Evolutionary conservation across 2,888 invertebrate species (phyloP).

Genomic region (Harpalus rufipes): DNA sequence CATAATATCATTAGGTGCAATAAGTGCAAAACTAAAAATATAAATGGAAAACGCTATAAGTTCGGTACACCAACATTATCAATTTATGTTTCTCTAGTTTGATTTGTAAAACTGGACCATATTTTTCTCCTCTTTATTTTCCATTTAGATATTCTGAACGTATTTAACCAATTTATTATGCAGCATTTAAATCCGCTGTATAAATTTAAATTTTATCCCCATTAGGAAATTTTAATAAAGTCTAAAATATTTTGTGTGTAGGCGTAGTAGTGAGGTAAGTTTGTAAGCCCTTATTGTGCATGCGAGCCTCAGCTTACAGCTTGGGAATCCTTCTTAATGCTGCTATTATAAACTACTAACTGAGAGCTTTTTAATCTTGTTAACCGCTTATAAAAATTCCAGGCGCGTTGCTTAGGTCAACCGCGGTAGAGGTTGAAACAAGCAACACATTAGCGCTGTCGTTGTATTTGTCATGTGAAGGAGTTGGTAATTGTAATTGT

Average conservation of each 20-base stretch:
- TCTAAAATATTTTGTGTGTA: conserved; percentile 31
- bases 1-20: too few species aligned
- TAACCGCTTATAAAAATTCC: conserved; percentile 72
- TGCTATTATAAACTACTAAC: conserved; percentile 73
- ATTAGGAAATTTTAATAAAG: conserved; percentile 41
- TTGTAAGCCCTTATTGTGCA: conserved; percentile 39
- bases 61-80: too few species aligned
- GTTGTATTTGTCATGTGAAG: conserved; percentile 18
- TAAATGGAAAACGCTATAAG: too few species aligned
- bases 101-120: neutral
- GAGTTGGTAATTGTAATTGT: conserved; percentile 29
- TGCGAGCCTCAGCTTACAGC: conserved; percentile 69
- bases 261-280: conserved; percentile 16
- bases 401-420: conserved; percentile 38
- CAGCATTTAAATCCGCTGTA: neutral
- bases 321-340: conserved; percentile 72
- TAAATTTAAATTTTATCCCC: conserved; percentile 35
- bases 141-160: neutral
- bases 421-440: neutral
- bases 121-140: neutral
- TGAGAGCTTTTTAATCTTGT: conserved; percentile 72
- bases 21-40: too few species aligned
- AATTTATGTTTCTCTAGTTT: too few species aligned
- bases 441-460: conserved; percentile 7
- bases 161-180: neutral